Conservation (phyloP, 2,888 invertebrate species). For the Drosophila tanythrix region DNA sequence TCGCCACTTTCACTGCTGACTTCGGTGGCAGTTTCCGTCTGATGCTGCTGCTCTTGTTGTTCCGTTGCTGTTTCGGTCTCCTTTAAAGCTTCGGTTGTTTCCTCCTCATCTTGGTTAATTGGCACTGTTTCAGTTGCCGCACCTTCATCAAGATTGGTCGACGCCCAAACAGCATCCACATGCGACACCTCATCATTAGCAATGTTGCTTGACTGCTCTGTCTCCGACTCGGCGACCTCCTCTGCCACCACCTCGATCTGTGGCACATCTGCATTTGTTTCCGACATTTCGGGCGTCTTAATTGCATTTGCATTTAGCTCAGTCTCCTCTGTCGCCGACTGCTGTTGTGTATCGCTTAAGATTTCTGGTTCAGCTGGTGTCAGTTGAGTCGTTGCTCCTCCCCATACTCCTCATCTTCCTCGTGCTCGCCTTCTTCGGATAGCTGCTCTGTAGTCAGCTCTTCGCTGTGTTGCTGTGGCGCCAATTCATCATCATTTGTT, state of each 20-base stretch:
- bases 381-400: conserved; percentile 41
- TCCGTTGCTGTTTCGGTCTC: conserved; percentile 32
- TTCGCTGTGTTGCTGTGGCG: conserved; percentile 61
- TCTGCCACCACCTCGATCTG: conserved; percentile 29
- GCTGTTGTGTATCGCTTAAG: conserved; percentile 24
- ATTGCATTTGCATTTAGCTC: conserved; percentile 76
- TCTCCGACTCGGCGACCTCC: conserved; percentile 32
- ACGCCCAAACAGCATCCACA: conserved; percentile 44
- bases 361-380: conserved; percentile 45
- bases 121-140: conserved; percentile 40
- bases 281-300: conserved; percentile 77
- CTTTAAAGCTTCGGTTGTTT: conserved; percentile 49
- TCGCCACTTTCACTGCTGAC: conserved; percentile 55
- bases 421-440: conserved; percentile 9
- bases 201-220: conserved; percentile 38
- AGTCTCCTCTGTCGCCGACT: conserved; percentile 13
- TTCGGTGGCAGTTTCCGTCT: conserved; percentile 50
- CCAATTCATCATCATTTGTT: conserved; percentile 81
- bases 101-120: conserved; percentile 51
- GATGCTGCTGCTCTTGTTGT: conserved; percentile 25
- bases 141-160: conserved; percentile 42
- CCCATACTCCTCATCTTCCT: conserved; percentile 8
- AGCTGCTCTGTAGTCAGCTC: conserved; percentile 42
- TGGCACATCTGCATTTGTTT: conserved; percentile 66
- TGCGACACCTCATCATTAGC: conserved; percentile 62